Conservation (phyloP, 1,140 invertebrate genomes). For the Lerema accius region DNA sequence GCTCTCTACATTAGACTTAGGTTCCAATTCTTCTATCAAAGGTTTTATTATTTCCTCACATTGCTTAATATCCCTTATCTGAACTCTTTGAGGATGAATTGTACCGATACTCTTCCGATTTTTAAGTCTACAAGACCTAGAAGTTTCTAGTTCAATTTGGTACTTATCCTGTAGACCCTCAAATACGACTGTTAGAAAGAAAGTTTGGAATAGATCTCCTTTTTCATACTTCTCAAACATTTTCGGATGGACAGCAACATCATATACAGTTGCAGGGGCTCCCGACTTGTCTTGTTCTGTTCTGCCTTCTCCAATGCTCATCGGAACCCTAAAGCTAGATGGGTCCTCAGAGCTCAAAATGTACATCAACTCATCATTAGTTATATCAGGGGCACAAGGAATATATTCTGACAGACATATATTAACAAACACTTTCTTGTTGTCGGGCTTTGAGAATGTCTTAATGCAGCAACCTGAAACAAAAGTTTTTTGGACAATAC, state of each 20-base stretch:
- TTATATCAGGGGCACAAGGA: conserved; percentile 90
- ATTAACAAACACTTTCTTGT: conserved; percentile 91
- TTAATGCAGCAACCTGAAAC: conserved; percentile 93
- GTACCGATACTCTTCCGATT: conserved; percentile 88
- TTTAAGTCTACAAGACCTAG: conserved; percentile 84
- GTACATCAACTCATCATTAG: conserved; percentile 88
- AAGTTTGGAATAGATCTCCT: conserved; percentile 88
- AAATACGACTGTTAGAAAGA: conserved; percentile 89
- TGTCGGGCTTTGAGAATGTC: conserved; percentile 86
- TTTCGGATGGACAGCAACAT: conserved; percentile 89
- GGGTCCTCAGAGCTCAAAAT: conserved; percentile 89
- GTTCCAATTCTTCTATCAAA: conserved; percentile 83
- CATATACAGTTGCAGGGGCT: conserved; percentile 87
- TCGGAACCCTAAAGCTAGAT: conserved; percentile 90
- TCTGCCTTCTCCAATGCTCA: conserved; percentile 93
- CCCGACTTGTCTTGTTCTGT: conserved; percentile 91
- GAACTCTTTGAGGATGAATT: conserved; percentile 88
- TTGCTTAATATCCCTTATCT: conserved; percentile 85
- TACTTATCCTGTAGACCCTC: conserved; percentile 89
- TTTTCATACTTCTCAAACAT: conserved; percentile 88
- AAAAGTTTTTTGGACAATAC: no score
- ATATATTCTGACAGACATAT: conserved; percentile 90
- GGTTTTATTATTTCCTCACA: conserved; percentile 62
- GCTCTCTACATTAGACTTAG: conserved; percentile 48
- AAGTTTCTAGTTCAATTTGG: conserved; percentile 85